A percentile compares a stretch with the other conserved stretches of the same genome.
phyloP scores from a whole-genome alignment of 2,888 invertebrate genomes.

The Cosmia trapezina region DNA sequence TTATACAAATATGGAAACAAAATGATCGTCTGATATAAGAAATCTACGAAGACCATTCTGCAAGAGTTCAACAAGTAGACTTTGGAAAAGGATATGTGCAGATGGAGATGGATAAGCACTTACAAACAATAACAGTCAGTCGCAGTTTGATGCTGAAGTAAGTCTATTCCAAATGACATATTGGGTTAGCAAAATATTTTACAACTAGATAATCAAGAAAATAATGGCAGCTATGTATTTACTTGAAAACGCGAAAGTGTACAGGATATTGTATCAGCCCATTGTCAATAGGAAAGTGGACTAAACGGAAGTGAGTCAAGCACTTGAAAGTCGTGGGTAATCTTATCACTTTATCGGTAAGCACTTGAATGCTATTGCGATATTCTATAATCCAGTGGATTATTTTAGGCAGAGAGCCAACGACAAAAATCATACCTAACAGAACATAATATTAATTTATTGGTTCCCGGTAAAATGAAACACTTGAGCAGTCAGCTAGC shows the following conservation, averaged over 20 bases:
- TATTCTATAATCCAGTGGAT: constrained; percentile 52
- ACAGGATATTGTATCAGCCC: constrained; percentile 49
- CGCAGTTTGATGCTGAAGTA: neutral
- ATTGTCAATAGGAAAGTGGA: constrained; percentile 45
- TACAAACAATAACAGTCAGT: neutral
- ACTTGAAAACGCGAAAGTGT: constrained; percentile 12
- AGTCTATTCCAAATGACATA: neutral
- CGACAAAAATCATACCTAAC: constrained; percentile 49
- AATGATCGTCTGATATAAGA: neutral
- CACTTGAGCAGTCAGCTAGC: neutral
- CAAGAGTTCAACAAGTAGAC: neutral
- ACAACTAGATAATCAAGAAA: neutral
- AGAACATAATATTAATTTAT: constrained; percentile 37
- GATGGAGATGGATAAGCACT: neutral
- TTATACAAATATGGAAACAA: neutral
- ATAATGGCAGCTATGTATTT: neutral
- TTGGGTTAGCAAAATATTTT: neutral
- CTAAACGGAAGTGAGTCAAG: constrained; percentile 55
- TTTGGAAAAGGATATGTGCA: neutral
- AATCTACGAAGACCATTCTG: neutral
- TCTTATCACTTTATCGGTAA: constrained; percentile 55
- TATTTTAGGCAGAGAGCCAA: constrained; percentile 37
- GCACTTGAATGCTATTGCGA: constrained; percentile 51
- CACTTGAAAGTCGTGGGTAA: constrained; percentile 43
- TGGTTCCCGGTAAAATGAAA: neutral